These are phyloP conservation scores for Paedocypris micromegethes DNA, from an alignment of 2,797 vertebrate genomes.

Conservation along the genomic window DNA sequence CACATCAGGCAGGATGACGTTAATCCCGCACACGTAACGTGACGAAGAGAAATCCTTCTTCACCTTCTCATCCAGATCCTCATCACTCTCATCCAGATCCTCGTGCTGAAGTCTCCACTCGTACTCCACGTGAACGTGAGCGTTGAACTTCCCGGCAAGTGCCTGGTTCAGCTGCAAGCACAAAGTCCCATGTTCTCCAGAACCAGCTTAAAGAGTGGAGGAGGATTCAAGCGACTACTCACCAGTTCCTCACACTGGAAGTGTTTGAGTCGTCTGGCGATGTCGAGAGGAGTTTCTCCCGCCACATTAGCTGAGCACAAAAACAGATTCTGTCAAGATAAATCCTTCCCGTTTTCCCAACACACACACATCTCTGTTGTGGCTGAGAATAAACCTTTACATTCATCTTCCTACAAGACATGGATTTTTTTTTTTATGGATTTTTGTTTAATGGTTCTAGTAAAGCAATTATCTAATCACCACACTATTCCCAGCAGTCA, in stretches of 20 bases:
- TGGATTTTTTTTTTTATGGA: too few species aligned
- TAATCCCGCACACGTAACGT: background rate
- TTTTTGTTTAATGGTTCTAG: too few species aligned
- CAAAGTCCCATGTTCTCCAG: background rate
- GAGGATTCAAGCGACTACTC: constrained; percentile 53
- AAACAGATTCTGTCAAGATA: background rate
- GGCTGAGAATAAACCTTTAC: background rate
- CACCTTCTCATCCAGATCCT: constrained; percentile 93
- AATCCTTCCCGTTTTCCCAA: background rate
- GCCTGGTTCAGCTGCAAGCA: constrained; percentile 84
- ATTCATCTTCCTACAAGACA: too few species aligned
- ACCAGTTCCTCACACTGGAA: constrained; percentile 95
- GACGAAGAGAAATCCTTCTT: background rate
- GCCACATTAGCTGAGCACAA: constrained; percentile 83
- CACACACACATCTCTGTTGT: constrained; percentile 15
- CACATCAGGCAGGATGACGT: background rate
- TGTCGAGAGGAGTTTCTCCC: constrained; percentile 92
- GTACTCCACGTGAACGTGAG: constrained; percentile 96
- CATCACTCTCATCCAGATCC: constrained; percentile 95
- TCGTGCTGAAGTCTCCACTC: constrained; percentile 94
- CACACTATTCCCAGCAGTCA: constrained; percentile 24
- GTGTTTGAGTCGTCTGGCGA: constrained; percentile 88
- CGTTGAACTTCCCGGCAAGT: constrained; percentile 90
- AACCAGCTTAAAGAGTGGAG: background rate
- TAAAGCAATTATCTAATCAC: constrained; percentile 19